Base-by-base conservation (phyloP, 2,797 vertebrate genomes). In the Orestias chungarensis region DNA sequence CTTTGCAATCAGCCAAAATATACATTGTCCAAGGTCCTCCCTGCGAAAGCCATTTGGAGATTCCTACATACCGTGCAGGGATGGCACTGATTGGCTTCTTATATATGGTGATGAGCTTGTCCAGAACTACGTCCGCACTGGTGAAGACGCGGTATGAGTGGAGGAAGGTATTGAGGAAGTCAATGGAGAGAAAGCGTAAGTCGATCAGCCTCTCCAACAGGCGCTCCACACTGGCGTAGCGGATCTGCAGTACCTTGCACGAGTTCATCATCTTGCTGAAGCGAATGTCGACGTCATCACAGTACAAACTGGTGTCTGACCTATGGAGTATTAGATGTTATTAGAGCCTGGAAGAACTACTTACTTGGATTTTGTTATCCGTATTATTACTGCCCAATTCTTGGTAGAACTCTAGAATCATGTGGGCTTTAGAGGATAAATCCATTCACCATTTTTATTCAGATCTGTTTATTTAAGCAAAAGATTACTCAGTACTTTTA, bases 261-360 rank as follows among this genome's bases (percentile, higher is more conserved):
- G 97, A 98, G 92, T 99, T 99, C 97, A 99, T 97, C 93, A 97
- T 99, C 91, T 98, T 99, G 90, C 98, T 99, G 94, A 99, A 99
- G 91, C 98, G 96, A 74, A 99, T 99, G 94, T 99, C 98, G 17
- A 98, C 96, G 1, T 99, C 98, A 11, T 99, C 97, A 27, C 97
- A 99, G 92, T 99, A 98, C 85, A 99, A 90, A 90, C 96, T 98
- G 87, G 96, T 93, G 59, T 99, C 98, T 0, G 97, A 99, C 94
- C 98, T 99, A 94, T 4, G 42, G 12, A 25, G 38, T 42, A n/a
- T 20, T 61, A 42, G 62, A 66, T 10, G 42, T 61, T 47, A 65
- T 65, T 43, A n/a, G 27, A 75, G n/a, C 69, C 65, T 38, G 67
- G 64, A 47, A 57, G 69, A 70, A 66, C 68, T 43, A 54, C 49